Evolutionary conservation across 2,113 vertebrate genomes (phyloP), one percentile per base, ranked within the genome.

Genomic region (Halcyon malimbica): DNA sequence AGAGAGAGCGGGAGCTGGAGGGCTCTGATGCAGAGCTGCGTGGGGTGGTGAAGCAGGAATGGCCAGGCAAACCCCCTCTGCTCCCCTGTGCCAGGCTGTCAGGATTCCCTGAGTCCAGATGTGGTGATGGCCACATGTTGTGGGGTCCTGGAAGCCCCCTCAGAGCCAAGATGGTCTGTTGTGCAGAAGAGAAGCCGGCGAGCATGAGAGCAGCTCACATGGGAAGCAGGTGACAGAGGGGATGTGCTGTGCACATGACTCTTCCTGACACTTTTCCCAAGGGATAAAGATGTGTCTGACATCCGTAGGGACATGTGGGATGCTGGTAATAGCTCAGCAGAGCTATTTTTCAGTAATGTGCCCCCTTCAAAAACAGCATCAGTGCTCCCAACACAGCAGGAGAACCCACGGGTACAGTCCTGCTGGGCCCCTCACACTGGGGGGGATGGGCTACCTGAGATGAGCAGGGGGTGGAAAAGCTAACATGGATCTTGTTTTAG

Each of bases 61-160:
- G 33, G 54, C 48, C 37, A 48, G 62, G 33, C 2, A 17, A 78
- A 33, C 41, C 24, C 63, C 70, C 0, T 0, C 41, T 44, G 46
- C 29, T 78, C 33, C 59, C 39, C 54, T 26, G 65, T 4, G 4
- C 37, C 0, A 2, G 29, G 59, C 46, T 71, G 46, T 37, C n/a
- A 0, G 5, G 74, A 26, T 20, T 80, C n/a, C 50, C 54, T 0
- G 0, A 4, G 13, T 46, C 7, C 90, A 76, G 46, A 12, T 0
- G 0, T 5, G 59, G 59, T 54, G 62, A 8, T 13, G 28, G 28
- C 42, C 31, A 28, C 0, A 2, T 83, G 57, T 0, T 29, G 46
- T 25, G 28, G 74, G 15, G 28, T 26, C 14, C 46, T 69, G 59
- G n/a, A n/a, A 53, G n/a, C 26, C 28, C 31, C 50, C 23, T 16